Percentiles rank a stretch among this genome's conserved stretches.
Conservation (phyloP, 1,140 invertebrate species). For the Drosophila pandora region DNA sequence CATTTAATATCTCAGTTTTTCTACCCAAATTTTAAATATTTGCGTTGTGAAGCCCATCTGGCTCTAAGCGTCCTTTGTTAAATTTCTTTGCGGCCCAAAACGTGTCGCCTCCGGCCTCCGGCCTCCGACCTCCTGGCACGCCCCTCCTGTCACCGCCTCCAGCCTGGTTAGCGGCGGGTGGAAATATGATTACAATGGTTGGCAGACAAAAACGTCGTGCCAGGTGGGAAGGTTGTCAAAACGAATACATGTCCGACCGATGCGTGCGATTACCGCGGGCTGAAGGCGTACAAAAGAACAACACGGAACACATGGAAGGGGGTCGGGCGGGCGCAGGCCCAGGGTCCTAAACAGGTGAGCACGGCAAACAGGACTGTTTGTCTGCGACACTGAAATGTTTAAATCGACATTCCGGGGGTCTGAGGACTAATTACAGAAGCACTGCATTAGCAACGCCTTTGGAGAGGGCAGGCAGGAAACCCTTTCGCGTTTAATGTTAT, state of each 20-base stretch:
- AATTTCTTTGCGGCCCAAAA: conserved; percentile 32
- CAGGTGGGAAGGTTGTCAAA: conserved; percentile 59
- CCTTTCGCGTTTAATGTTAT: too few relatives aligned
- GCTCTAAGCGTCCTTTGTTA: not conserved
- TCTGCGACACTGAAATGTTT: conserved; percentile 29
- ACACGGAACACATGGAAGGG: not conserved
- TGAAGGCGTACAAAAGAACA: not conserved
- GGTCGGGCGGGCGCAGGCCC: too few relatives aligned
- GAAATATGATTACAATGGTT: conserved; percentile 75
- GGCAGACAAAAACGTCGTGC: conserved; percentile 55
- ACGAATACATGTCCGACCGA: conserved; percentile 44
- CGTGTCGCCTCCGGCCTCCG: conserved; percentile 7
- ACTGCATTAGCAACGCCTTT: too few relatives aligned
- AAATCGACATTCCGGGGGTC: conserved; percentile 7
- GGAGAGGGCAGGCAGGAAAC: too few relatives aligned
- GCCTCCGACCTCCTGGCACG: not conserved
- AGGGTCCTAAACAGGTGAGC: conserved; percentile 2
- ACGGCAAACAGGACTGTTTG: conserved; percentile 17
- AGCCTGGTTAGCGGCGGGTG: conserved; percentile 38
- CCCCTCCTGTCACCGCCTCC: conserved; percentile 33
- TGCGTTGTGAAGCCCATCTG: not conserved
- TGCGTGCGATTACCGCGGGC: conserved; percentile 31
- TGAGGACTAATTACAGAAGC: too few relatives aligned
- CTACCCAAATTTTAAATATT: not conserved
- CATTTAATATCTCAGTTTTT: too few relatives aligned